Evolutionary conservation across 2,888 invertebrate genomes (phyloP), one percentile per base, ranked within the genome.

Genomic region (Drosophila paramelanica): DNA sequence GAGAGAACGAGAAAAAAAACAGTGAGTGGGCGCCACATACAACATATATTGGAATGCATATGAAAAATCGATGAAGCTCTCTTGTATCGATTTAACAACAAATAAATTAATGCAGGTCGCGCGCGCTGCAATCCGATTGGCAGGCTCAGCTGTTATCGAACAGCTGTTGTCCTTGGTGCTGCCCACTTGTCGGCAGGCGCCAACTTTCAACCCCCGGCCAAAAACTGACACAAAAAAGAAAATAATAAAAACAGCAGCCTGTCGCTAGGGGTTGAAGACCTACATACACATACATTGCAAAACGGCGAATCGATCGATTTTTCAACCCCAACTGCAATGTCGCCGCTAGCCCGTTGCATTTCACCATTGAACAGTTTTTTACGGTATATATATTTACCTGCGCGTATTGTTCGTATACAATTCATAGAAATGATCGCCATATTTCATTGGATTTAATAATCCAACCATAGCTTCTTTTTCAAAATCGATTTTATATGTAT

Each of bases 371-470:
- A 47, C 53, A 36, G 36, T 74, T 67, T 59, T 64, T 70, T 67
- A 67, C 36, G 67, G 56, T 31, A 31, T 6, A 36, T 36, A 13
- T 36, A 36, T 36, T 89, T 89, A 92, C 90, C 90, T 91, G 77
- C 92, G 91, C 17, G 90, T 88, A 78, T 89, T 91, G 78, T 89
- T 91, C 8, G 92, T 92, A 65, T 92, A 92, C 53, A 92, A 79
- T 77, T 92, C 92, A 72, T 92, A 92, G 76, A 92, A 92, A 82
- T 92, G 87, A 86, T 91, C 92, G 53, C 92, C 93, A 88, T 92
- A 92, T 88, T 92, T 92, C 38, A 90, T 74, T 33, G 93, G 92
- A 89, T 92, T 91, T 53, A 92, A 82, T 66, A 92, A 80, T 42
- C 92, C 92, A 79, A 92, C 91, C 91, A 91, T 91, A 41, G 70